Conservation (phyloP, 2,797 vertebrate species). For the Molothrus aeneus region DNA sequence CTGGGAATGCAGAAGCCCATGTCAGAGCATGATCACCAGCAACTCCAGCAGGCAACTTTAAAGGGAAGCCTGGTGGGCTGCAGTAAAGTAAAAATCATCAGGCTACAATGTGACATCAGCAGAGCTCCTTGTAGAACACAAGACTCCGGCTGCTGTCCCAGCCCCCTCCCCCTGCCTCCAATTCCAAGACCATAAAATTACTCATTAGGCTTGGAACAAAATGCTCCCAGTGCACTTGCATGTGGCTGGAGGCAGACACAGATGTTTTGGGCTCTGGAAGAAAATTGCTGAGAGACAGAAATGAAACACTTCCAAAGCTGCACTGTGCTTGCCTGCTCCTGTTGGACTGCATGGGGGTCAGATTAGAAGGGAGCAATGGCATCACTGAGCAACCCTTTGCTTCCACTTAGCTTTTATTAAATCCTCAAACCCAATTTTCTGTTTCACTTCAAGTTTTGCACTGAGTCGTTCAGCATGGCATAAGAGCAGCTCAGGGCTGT, state of each 20-base stretch:
- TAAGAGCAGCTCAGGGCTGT: background rate
- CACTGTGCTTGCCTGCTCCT: background rate
- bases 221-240: conserved; percentile 25
- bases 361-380: background rate
- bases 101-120: background rate
- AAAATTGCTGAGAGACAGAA: conserved; percentile 34
- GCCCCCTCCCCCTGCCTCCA: background rate
- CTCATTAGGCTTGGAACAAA: conserved; percentile 58
- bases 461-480: background rate
- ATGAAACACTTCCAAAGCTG: conserved; percentile 6
- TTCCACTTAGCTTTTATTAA: background rate
- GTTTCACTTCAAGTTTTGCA: background rate
- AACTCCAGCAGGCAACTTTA: background rate
- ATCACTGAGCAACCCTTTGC: background rate
- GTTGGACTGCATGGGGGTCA: background rate
- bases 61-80: conserved; percentile 21
- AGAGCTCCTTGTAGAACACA: background rate
- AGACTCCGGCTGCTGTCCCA: background rate
- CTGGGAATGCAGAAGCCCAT: background rate
- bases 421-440: background rate
- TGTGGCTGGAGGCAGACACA: conserved; percentile 48
- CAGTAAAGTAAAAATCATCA: conserved; percentile 20
- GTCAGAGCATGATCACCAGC: background rate
- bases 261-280: conserved; percentile 20
- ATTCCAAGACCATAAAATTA: conserved; percentile 51